Evolutionary conservation across 2,888 invertebrate species (phyloP).

Genomic region (Cheilosia urbana): DNA sequence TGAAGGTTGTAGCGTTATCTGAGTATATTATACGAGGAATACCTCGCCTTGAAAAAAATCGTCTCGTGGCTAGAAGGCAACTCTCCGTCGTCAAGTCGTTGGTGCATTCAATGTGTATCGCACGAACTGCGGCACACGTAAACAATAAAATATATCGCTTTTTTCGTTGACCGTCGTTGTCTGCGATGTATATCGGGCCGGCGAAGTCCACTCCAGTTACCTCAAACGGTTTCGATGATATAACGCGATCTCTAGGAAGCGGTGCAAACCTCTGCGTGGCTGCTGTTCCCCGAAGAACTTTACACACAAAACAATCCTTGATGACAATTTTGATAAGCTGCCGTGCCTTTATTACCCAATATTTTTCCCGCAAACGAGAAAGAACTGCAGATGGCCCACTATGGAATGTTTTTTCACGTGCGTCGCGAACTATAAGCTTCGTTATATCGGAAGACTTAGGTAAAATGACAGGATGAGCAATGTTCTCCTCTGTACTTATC

Average conservation of each 20-base stretch:
- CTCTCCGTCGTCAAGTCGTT: constrained; percentile 13
- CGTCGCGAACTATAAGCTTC: constrained; percentile 26
- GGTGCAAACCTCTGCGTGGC: constrained; percentile 33
- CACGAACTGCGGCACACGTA: constrained; percentile 15
- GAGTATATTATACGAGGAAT: constrained; percentile 33
- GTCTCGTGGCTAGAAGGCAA: no score
- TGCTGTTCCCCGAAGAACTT: constrained; percentile 27
- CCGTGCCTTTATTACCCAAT: constrained; percentile 22
- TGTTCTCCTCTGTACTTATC: no score
- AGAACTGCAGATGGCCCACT: constrained; percentile 9
- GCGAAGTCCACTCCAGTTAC: constrained; percentile 34
- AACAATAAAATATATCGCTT: constrained; percentile 14
- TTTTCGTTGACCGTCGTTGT: not conserved
- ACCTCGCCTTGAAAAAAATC: constrained; percentile 34
- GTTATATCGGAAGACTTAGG: no score
- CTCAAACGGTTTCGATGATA: constrained; percentile 25
- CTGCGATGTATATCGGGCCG: constrained; percentile 16
- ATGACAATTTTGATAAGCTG: constrained; percentile 34
- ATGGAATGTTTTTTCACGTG: constrained; percentile 23
- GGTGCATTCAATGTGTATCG: constrained; percentile 15
- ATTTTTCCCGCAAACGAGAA: constrained; percentile 12
- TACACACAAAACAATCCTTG: constrained; percentile 45
- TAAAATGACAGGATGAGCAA: no score
- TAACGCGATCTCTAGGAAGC: constrained; percentile 34
- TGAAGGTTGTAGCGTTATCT: constrained; percentile 38